Conservation (phyloP, 2,888 invertebrate genomes). For the Desoria tigrina region DNA sequence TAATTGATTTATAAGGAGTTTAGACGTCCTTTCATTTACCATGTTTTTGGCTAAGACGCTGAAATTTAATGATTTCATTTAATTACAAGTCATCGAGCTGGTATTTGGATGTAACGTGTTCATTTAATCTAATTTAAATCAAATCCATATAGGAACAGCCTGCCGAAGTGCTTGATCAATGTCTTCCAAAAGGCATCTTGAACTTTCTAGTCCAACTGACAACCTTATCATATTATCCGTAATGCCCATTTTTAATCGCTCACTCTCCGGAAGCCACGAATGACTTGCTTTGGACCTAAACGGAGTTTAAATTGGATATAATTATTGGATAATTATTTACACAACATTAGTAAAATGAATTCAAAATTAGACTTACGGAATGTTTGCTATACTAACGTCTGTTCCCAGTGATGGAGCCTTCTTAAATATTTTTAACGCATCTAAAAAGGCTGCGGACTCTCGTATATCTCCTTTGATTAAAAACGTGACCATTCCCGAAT, state of each 20-base stretch:
- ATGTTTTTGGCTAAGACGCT: no score
- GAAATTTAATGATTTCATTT: no score
- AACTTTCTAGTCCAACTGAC: conserved; percentile 87
- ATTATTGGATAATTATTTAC: not conserved
- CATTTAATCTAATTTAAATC: no score
- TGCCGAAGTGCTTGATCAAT: conserved; percentile 74
- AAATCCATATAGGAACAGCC: conserved; percentile 41
- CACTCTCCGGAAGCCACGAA: conserved; percentile 78
- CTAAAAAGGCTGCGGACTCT: conserved; percentile 72
- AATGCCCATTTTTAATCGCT: conserved; percentile 73
- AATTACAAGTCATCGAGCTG: no score
- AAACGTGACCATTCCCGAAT: conserved; percentile 90
- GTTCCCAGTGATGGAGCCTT: conserved; percentile 94
- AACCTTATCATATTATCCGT: conserved; percentile 80
- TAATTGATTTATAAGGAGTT: no score
- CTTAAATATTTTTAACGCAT: conserved; percentile 73
- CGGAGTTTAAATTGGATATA: not conserved
- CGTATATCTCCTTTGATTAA: conserved; percentile 76
- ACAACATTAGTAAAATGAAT: conserved; percentile 1
- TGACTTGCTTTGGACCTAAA: conserved; percentile 61
- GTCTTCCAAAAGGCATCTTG: conserved; percentile 80
- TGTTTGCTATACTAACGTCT: conserved; percentile 87
- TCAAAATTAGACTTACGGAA: conserved; percentile 41
- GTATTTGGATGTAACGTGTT: no score
- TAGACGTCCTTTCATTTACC: no score